Evolutionary conservation across 2,797 vertebrate species (phyloP), one percentile per base, ranked within the genome.

Genomic region (Phaenicophaeus curvirostris): DNA sequence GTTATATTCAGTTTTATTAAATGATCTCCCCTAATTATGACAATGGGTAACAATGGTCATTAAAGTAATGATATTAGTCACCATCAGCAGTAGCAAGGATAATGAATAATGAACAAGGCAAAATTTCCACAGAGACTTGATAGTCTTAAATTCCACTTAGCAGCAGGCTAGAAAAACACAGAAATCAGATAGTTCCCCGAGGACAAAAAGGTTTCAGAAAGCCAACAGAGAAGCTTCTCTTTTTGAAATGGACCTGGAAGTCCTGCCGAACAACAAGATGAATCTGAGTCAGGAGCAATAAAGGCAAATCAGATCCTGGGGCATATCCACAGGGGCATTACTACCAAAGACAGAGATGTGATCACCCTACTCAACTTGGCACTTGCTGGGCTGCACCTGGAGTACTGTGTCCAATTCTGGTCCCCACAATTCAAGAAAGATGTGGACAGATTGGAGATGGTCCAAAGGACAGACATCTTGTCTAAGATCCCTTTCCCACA

Each of bases 51-150:
- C 8, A 13, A 78, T 85, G 72, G 91, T 90, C 94, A 96, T 97
- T 97, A 97, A 95, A 96, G 39, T 93, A 97, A 94, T 95, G 83
- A 71, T 87, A 96, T 95, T 88, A 96, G 85, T 96, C 94, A 96
- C 90, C 30, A 84, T 93, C 90, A 85, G 35, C 50, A 72, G 57
- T 35, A 51, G 54, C 63, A 93, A 76, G 66, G 72, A 48, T 93
- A 96, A 97, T 95, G 63, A 96, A 94, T 93, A 85, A 95, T 73
- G 82, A 96, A 90, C 13, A 57, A 91, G 77, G 74, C 58, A 67
- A 91, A 92, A 90, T 92, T 90, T 85, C 50, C 15, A 85, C 62
- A 54, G 91, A 33, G 31, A 85, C 75, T 74, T 83, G 69, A 73
- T 59, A 62, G 30, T 37, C 41, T 84, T 42, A 15, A 27, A 61